Base-by-base conservation (phyloP, 2,113 vertebrate species). In the Callipepla squamata region DNA sequence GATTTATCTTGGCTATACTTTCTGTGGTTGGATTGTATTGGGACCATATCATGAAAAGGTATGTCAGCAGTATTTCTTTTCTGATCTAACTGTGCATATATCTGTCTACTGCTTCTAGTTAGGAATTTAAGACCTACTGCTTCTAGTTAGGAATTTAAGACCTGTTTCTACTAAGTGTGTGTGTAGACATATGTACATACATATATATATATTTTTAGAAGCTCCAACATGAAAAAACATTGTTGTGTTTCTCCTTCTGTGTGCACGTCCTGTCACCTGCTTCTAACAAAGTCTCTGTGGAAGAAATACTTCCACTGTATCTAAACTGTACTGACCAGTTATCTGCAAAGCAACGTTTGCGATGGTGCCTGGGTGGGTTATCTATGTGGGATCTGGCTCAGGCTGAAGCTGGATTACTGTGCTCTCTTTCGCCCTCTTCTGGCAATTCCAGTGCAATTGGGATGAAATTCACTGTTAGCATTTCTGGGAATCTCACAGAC, bases 11-110 rank as follows among this genome's bases (percentile, higher is more conserved):
- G 99, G 99, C 26, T 99, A 99, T 94, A 99, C 98, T 3, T 99
- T 99, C 97, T 99, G 99, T 47, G 99, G 99, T 2, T 99, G 99
- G 99, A 99, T 99, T 22, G 99, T 99, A 36, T 94, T 99, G 51
- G 99, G 99, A 23, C 99, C 99, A 0, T 99, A 99, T 79, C 99
- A 99, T 18, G 98, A 99, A 81, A 99, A 99, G 99, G 99, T 99
- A 97, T 1, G 74, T 84, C 17, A n/a, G 47, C 34, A 23, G 11
- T 50, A n/a, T 6, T 75, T 5, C 21, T 79, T 38, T 45, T 34
- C 32, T 69, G 8, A 3, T 65, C 28, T 14, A 36, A 44, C 1
- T 6, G 28, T 11, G 8, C 67, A 13, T 53, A 4, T 61, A 13
- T 50, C 7, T 69, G 3, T 53, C 3, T 74, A 1, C 13, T 42